Conservation (phyloP, 2,113 vertebrate species). For the Psilopogon haemacephalus region DNA sequence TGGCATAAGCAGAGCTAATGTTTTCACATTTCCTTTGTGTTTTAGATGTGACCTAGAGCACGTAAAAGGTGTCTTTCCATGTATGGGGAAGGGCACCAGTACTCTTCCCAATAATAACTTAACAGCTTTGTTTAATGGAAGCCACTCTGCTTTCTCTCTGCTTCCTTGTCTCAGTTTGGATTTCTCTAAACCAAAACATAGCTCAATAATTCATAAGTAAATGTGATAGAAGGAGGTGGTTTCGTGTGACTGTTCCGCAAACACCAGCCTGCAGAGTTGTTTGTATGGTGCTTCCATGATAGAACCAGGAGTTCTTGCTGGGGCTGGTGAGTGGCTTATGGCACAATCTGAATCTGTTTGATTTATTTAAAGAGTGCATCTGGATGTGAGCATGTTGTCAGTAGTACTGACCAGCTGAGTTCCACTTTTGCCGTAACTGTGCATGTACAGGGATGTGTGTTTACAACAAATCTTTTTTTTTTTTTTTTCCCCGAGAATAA, state of each 20-base stretch:
- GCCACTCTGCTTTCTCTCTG: not conserved
- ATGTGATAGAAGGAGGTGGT: not conserved
- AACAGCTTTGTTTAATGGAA: not conserved
- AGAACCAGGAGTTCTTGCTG: not conserved
- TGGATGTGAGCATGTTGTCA: accelerated
- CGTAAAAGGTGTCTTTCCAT: not conserved
- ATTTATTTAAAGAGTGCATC: not conserved
- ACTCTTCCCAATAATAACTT: not conserved
- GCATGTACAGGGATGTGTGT: not conserved
- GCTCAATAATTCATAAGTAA: not conserved
- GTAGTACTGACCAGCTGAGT: not conserved
- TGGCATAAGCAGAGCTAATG: not conserved
- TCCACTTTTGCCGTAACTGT: not conserved
- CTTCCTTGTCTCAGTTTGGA: not conserved
- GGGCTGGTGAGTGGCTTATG: not conserved
- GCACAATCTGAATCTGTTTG: not conserved
- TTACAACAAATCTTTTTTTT: not conserved
- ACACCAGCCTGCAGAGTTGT: not conserved
- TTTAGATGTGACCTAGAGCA: not conserved
- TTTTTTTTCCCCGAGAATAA: no score
- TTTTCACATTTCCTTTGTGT: constrained; percentile 2
- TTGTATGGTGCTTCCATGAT: not conserved
- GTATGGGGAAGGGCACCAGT: not conserved
- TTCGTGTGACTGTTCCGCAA: not conserved
- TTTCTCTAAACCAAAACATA: not conserved